Evolutionary conservation across 2,113 vertebrate species (phyloP).

Genomic region (Nesoenas mayeri): DNA sequence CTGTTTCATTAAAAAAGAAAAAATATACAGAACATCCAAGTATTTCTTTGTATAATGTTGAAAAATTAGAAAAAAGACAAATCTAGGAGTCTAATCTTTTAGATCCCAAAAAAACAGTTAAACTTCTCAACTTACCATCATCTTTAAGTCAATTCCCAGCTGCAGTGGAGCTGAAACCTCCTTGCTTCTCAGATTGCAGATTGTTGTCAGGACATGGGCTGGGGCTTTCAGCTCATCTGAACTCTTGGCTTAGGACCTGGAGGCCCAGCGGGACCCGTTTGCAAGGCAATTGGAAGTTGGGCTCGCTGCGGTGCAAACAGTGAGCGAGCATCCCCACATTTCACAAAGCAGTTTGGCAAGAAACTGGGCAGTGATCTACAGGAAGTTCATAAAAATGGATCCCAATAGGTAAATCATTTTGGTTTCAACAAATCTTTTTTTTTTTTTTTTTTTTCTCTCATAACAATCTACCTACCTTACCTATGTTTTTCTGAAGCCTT

Average conservation of each 20-base stretch:
- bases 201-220: neutral
- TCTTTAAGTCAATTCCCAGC: neutral
- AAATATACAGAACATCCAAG: neutral
- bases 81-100: neutral
- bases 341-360: neutral
- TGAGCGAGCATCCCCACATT: neutral
- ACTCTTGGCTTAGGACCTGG: neutral
- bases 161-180: neutral
- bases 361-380: neutral
- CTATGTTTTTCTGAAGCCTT: neutral
- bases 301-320: neutral
- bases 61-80: neutral
- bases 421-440: neutral
- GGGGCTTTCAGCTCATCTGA: neutral
- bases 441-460: neutral
- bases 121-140: neutral
- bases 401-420: neutral
- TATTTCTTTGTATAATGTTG: neutral
- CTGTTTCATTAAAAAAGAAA: neutral
- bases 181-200: neutral
- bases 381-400: neutral
- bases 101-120: neutral
- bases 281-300: neutral
- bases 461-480: neutral
- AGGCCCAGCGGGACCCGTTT: neutral